A percentile compares a stretch with the other conserved stretches of the same genome.
These are phyloP conservation scores for Heliothis subflexa DNA, from an alignment of 1,140 invertebrate species.

Conservation along the genomic window DNA sequence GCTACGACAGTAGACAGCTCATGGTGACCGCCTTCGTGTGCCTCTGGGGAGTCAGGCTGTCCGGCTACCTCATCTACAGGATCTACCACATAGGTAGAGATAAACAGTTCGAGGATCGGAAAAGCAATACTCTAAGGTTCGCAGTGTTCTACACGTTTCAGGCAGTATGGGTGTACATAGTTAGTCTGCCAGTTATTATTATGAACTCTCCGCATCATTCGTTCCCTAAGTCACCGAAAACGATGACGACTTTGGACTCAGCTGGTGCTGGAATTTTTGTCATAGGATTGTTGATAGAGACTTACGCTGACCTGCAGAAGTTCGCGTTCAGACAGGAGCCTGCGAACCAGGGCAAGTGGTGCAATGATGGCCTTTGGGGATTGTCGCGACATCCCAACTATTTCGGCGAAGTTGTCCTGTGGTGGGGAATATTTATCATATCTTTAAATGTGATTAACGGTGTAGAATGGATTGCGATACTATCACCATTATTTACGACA, in stretches of 20 bases:
- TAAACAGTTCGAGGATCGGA: conserved; percentile 95
- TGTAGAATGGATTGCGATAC: conserved; percentile 93
- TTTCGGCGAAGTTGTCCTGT: conserved; percentile 97
- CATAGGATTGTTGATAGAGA: conserved; percentile 94
- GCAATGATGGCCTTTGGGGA: conserved; percentile 96
- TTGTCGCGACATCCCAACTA: conserved; percentile 97
- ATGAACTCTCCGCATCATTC: conserved; percentile 95
- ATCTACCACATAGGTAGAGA: conserved; percentile 96
- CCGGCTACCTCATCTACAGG: conserved; percentile 94
- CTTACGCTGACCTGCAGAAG: conserved; percentile 96
- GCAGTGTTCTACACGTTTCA: conserved; percentile 97
- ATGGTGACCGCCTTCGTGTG: conserved; percentile 95
- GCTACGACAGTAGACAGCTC: conserved; percentile 94
- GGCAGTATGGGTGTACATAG: conserved; percentile 97
- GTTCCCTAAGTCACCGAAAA: conserved; percentile 91
- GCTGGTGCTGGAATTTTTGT: conserved; percentile 94
- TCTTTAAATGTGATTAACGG: conserved; percentile 94
- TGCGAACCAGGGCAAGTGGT: conserved; percentile 95
- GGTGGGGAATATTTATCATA: conserved; percentile 97
- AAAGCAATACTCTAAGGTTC: conserved; percentile 94
- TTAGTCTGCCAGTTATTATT: conserved; percentile 96
- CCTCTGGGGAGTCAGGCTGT: conserved; percentile 94
- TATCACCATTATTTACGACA: conserved; percentile 95
- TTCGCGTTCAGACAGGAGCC: conserved; percentile 95
- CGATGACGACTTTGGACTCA: conserved; percentile 94